A percentile compares a stretch with the other conserved stretches of the same genome.
These are phyloP conservation scores for Actenoides hombroni DNA, from an alignment of 2,113 vertebrate species.

Conservation along the genomic window DNA sequence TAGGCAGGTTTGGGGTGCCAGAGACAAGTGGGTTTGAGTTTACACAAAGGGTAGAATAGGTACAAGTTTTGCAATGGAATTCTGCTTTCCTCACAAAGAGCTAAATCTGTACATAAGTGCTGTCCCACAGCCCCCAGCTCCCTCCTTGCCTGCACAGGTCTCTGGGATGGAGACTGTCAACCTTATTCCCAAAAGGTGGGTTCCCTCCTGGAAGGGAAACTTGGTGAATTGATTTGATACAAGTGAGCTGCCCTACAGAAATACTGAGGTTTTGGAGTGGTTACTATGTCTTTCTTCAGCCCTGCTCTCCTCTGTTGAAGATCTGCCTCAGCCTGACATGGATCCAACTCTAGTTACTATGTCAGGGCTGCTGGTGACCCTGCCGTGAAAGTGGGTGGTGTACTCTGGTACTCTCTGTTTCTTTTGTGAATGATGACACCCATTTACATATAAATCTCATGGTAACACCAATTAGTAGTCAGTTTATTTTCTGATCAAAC, in stretches of 20 bases:
- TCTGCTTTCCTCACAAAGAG: neutral
- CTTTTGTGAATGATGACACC: neutral
- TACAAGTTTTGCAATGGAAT: neutral
- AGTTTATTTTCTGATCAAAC: neutral
- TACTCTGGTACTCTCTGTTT: neutral
- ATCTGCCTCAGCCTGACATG: neutral
- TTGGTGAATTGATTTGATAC: neutral
- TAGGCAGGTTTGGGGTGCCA: neutral
- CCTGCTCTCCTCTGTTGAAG: neutral
- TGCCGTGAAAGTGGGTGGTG: neutral
- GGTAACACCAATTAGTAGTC: neutral
- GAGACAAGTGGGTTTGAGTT: neutral
- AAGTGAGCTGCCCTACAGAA: neutral
- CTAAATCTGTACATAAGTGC: no score
- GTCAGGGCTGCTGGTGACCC: neutral
- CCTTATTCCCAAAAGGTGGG: neutral
- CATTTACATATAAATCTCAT: neutral
- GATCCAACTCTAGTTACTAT: rapidly evolving
- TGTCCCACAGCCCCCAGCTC: neutral
- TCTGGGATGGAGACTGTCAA: neutral
- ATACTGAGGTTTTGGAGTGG: neutral
- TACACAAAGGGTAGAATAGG: neutral
- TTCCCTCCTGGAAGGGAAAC: neutral
- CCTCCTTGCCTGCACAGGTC: neutral
- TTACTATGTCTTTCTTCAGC: neutral